Evolutionary conservation across 2,113 vertebrate genomes (phyloP), one percentile per base, ranked within the genome.

Genomic region (Zeus faber): DNA sequence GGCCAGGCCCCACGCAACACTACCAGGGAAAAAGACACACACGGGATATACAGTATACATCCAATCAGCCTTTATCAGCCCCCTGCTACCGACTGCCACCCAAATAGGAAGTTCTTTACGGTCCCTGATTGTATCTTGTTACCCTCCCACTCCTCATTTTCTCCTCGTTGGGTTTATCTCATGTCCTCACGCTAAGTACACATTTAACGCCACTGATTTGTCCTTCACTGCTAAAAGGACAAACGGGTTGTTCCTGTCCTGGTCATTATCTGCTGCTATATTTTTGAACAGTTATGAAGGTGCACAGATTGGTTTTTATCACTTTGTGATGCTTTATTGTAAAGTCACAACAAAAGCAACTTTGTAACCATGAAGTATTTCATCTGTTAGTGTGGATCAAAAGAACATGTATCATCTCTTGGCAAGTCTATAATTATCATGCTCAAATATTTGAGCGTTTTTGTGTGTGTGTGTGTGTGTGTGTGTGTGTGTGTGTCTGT

Each of bases 1-100:
- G 90, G 89, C 83, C 79, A 48, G 64, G 39, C 49, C 66, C 29
- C 59, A 54, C 58, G 54, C 17, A 72, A 22, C 49, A 43, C 44
- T 57, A 43, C 25, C 27, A 29, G 4, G 9, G 4, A 29, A 4
- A 29, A 4, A 29, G 4, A 29, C 7, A 44, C 41, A 6, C 37
- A 18, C 17, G 1, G n/a, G n/a, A 20, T 16, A 41, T 16, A 20
- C 40, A 41, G 4, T 13, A 33, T 13, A 33, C n/a, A 40, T 43
- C 39, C 39, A 13, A 18, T 17, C 39, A 41, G 17, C 54, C 51
- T 58, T 43, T 56, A 65, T 67, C 52, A 50, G 43, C 21, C 52
- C n/a, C 5, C 43, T 8, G 33, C 40, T 68, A 5, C 27, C 27
- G 9, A 5, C 27, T 9, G 27, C 52, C 60, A 74, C 54, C 50